These are phyloP conservation scores for Hydraecia micacea DNA, from an alignment of 2,888 invertebrate species.

Conservation along the genomic window DNA sequence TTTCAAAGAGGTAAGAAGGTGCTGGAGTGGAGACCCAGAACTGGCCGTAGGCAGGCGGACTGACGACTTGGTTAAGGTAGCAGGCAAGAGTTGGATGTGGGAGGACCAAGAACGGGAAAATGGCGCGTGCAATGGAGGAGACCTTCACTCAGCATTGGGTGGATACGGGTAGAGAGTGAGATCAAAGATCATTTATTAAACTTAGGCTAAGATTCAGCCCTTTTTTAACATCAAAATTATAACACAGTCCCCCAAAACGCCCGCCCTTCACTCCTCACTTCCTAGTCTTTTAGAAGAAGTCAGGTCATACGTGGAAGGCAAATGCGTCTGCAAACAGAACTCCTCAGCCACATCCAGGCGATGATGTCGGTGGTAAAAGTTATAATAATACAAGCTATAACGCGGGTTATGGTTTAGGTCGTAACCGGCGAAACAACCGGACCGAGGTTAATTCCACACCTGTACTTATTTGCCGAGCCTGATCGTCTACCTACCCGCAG, in stretches of 20 bases:
- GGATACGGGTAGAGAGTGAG: neutral
- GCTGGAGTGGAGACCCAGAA: neutral
- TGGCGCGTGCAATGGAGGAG: neutral
- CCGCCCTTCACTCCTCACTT: neutral
- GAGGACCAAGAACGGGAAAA: neutral
- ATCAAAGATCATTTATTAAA: neutral
- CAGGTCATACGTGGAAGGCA: neutral
- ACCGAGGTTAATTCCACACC: slow-evolving; percentile 86
- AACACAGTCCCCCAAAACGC: neutral
- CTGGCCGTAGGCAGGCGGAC: neutral
- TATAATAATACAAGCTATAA: slow-evolving; percentile 87
- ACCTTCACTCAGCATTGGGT: neutral
- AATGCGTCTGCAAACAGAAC: neutral
- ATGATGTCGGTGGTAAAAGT: slow-evolving; percentile 66
- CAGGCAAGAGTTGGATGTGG: neutral
- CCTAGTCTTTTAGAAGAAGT: neutral
- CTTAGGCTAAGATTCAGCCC: neutral
- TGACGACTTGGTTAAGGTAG: neutral
- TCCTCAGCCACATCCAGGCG: slow-evolving; percentile 67
- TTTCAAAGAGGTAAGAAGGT: neutral
- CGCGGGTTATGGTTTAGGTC: slow-evolving; percentile 82
- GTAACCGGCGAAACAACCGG: slow-evolving; percentile 82
- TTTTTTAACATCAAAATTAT: neutral
- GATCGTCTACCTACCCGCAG: slow-evolving; percentile 21
- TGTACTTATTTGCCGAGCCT: slow-evolving; percentile 72